Percentiles rank a stretch among this genome's conserved stretches.
Evolutionary conservation across 2,888 invertebrate species (phyloP).

Genomic region (Seira musarum): DNA sequence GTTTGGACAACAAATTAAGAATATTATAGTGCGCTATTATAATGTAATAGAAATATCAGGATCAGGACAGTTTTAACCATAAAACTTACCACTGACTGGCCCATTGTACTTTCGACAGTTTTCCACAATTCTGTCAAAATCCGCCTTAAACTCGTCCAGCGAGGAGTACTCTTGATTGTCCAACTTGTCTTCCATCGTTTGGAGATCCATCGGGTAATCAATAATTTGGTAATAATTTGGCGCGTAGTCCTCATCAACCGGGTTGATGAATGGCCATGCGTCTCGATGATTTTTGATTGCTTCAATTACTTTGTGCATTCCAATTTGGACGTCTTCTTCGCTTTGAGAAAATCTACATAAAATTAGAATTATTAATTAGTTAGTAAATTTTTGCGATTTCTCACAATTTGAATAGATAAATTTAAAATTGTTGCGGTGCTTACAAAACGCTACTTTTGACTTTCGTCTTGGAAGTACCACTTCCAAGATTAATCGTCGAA

Average conservation of each 20-base stretch:
- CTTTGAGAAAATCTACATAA: constrained; percentile 79
- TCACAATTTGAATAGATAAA: background rate
- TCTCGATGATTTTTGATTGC: constrained; percentile 90
- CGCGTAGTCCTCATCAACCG: constrained; percentile 93
- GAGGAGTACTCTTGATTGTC: constrained; percentile 86
- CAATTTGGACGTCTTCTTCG: constrained; percentile 88
- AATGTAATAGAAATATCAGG: background rate
- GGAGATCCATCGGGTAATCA: constrained; percentile 87
- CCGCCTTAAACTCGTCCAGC: constrained; percentile 86
- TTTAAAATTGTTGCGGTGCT: constrained; percentile 38
- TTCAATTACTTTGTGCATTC: constrained; percentile 93
- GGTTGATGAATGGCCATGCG: constrained; percentile 95
- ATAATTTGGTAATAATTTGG: constrained; percentile 82
- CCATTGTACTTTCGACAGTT: constrained; percentile 95
- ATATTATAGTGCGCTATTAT: background rate
- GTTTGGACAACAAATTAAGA: constrained; percentile 60
- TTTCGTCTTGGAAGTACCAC: constrained; percentile 69
- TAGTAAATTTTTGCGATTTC: too few species aligned
- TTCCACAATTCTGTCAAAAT: constrained; percentile 93
- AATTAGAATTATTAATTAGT: too few species aligned
- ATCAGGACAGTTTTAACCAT: too few species aligned
- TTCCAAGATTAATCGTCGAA: constrained; percentile 48
- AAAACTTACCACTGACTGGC: constrained; percentile 85
- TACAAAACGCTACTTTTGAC: constrained; percentile 69
- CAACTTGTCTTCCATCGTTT: constrained; percentile 89